Evolutionary conservation across 2,113 vertebrate genomes (phyloP), one percentile per base, ranked within the genome.

Genomic region (Tyto alba): DNA sequence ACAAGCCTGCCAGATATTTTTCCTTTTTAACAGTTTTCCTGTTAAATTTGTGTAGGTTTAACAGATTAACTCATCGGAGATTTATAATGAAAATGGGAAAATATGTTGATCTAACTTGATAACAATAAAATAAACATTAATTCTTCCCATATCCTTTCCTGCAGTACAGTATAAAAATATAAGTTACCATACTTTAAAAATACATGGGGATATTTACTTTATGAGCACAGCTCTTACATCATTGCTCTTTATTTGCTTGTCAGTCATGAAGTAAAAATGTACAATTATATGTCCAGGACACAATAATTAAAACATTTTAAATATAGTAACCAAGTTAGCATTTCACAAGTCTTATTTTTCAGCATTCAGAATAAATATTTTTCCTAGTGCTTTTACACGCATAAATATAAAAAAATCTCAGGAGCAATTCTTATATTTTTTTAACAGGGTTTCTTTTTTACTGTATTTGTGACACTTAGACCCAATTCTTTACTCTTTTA

Each of bases 131-230:
- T 30, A 67, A 64, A n/a, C 4, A 50, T 30, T 3, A 72, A 32
- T 45, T 73, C 50, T 73, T 87, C 80, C 71, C 20, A 23, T 59
- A 76, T 74, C 9, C 3, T 57, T 66, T 89, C 12, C 27, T 56
- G 14, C 11, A 73, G 17, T 36, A 18, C 13, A n/a, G 6, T 40
- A 45, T 0, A 5, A 12, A 85, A 85, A 74, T 82, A 76, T 45
- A 95, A 87, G 63, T 94, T 92, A 88, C 87, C 47, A 77, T 79
- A 40, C 16, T 96, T 96, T 50, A 96, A 90, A 90, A 93, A 84
- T 77, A 91, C 92, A 71, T 85, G 45, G 43, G 95, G 71, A 76
- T 80, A 86, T 85, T 95, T 76, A 36, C 11, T 45, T 95, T 81
- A 92, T 56, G 11, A 94, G 9, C 25, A 75, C 57, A 90, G 47